Base-by-base conservation (phyloP, 2,113 vertebrate genomes). In the Cavia porcellus region DNA sequence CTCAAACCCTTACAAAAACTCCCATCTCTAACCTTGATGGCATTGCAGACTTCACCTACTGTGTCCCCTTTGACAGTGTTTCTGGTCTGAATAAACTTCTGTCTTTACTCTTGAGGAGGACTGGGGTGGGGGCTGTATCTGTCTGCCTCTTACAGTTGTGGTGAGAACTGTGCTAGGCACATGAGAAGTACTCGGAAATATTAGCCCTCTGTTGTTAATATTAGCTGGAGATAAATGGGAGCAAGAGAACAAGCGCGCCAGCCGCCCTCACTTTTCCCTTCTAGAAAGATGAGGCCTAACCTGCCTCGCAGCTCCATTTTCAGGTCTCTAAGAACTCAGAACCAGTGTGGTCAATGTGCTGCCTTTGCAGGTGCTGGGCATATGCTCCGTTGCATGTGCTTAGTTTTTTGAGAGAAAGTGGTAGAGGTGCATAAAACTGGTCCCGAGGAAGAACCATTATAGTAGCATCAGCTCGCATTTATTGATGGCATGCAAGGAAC, bases 371-470 rank as follows among this genome's bases (percentile, higher is more conserved):
- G 47, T 59, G 32, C 59, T 61, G 30, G 45, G 28, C 57, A 9
- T 42, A 17, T 85, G 47, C 19, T 42, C 72, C 0, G 1, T 68
- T 87, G 38, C 0, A 24, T 42, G 61, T 50, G 25, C 91, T 83
- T 77, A 38, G 77, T 94, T 79, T 96, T 22, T 0, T 57, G 77
- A 95, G 88, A 94, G 87, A 90, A 89, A 62, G 38, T n/a, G 55
- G 32, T 2, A 15, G 80, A 83, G 38, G 32, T 45, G 61, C 66
- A 38, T 90, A 95, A 74, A 30, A 77, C 81, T 10, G 17, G 14
- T 88, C 80, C 89, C 6, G 42, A 94, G 96, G 64, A 84, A 38
- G 92, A 94, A 52, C 66, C 94, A 88, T 97, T 92, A 95, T 95
- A 52, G 20, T 57, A 50, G n/a, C 72, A 38, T 92, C 89, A 42